A percentile compares a stretch with the other conserved stretches of the same genome.
These are phyloP conservation scores for Zaprionus ornatus DNA, from an alignment of 1,140 invertebrate species.

Conservation along the genomic window DNA sequence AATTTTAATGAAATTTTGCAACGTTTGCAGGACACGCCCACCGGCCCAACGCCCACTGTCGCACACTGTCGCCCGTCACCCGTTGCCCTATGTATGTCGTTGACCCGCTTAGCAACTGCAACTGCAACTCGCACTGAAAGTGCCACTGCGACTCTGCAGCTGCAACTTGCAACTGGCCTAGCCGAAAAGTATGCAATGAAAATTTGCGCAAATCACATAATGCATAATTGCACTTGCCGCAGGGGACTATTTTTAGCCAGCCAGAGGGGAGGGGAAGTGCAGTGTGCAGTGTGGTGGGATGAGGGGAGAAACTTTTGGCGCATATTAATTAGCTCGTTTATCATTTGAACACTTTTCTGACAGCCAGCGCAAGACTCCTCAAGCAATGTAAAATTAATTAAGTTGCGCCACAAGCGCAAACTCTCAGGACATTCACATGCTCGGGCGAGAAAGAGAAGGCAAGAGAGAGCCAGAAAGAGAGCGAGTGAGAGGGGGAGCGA, in stretches of 20 bases:
- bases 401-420: constrained; percentile 69
- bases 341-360: constrained; percentile 75
- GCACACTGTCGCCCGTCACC: neutral
- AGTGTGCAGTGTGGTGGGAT: constrained; percentile 10
- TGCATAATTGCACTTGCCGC: constrained; percentile 68
- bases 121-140: constrained; percentile 8
- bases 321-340: constrained; percentile 81
- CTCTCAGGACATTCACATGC: constrained; percentile 29
- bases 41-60: neutral
- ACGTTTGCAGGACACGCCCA: constrained; percentile 23
- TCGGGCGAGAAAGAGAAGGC: neutral
- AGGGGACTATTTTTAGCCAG: constrained; percentile 14
- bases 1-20: constrained; percentile 73
- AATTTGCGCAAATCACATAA: constrained; percentile 65
- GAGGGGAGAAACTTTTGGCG: constrained; percentile 53
- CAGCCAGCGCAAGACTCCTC: constrained; percentile 54
- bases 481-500: constrained; percentile 27
- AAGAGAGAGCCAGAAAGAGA: neutral
- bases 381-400: constrained; percentile 81
- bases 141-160: constrained; percentile 9
- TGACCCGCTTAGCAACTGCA: constrained; percentile 44
- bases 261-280: constrained; percentile 10
- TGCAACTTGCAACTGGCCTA: constrained; percentile 7
- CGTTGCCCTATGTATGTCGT: constrained; percentile 50
- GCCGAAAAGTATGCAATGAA: constrained; percentile 36